These are phyloP conservation scores for Melanocharis versteri DNA, from an alignment of 2,113 vertebrate genomes.

Conservation along the genomic window DNA sequence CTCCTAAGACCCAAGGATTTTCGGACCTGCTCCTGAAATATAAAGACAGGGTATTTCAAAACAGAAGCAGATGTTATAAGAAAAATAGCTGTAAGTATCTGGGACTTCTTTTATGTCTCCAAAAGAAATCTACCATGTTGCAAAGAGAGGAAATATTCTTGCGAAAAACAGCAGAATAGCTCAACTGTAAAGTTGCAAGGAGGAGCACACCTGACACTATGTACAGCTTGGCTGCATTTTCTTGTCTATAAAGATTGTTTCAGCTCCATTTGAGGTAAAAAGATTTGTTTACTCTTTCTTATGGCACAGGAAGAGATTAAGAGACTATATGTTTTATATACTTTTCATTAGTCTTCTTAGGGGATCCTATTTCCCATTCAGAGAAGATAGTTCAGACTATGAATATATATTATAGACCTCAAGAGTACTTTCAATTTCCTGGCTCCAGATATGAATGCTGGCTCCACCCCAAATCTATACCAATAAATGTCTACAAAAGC, in stretches of 20 bases:
- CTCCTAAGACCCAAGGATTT: neutral
- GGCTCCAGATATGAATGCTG: neutral
- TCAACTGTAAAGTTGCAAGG: neutral
- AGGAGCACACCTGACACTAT: neutral
- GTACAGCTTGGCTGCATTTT: neutral
- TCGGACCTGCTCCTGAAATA: neutral
- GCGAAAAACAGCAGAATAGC: neutral
- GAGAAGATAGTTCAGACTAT: neutral
- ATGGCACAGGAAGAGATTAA: neutral
- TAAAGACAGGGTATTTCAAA: neutral
- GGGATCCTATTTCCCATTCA: neutral
- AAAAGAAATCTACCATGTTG: neutral
- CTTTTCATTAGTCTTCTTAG: neutral
- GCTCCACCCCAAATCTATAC: slow-evolving; percentile 2
- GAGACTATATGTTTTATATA: neutral
- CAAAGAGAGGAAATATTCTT: neutral
- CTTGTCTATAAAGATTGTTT: neutral
- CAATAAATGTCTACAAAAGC: neutral
- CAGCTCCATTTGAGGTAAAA: neutral
- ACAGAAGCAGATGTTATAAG: neutral
- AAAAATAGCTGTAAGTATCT: neutral
- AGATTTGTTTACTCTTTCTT: neutral
- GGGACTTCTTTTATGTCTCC: neutral
- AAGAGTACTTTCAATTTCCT: slow-evolving; percentile 6
- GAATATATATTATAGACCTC: neutral